These are phyloP conservation scores for Anastrepha ludens DNA, from an alignment of 1,140 invertebrate genomes.

Conservation along the genomic window DNA sequence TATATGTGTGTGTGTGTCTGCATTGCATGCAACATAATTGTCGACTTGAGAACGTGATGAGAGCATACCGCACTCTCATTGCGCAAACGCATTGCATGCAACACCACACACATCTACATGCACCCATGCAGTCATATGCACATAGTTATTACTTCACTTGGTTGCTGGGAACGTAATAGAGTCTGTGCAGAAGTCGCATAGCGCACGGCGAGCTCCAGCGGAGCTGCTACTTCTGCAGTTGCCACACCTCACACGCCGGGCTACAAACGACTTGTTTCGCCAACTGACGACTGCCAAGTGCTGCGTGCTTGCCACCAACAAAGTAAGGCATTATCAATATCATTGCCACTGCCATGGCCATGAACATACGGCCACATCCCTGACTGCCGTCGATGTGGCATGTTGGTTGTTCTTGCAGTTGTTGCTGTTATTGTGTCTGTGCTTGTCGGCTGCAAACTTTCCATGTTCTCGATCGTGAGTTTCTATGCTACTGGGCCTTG, in stretches of 20 bases:
- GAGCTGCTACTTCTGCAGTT: not conserved
- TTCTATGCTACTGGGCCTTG: slow-evolving; percentile 72
- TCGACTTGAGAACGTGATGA: not conserved
- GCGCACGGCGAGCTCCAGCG: not conserved
- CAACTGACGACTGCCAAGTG: not conserved
- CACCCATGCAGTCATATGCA: not conserved
- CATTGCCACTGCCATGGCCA: slow-evolving; percentile 36
- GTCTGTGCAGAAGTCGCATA: slow-evolving; percentile 8
- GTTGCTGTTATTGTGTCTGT: not conserved
- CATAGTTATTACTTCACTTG: not conserved
- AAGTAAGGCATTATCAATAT: slow-evolving; percentile 41
- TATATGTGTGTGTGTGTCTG: not conserved
- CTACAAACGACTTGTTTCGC: not conserved
- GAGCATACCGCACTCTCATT: slow-evolving; percentile 13
- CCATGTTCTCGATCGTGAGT: slow-evolving; percentile 73
- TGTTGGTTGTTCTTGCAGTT: not conserved
- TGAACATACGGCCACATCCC: not conserved
- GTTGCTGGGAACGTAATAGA: not conserved
- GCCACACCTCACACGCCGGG: slow-evolving; percentile 7
- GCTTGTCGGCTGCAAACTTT: slow-evolving; percentile 62
- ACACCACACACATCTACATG: not conserved
- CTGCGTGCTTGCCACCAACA: slow-evolving; percentile 29
- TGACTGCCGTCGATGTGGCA: not conserved
- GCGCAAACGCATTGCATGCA: slow-evolving; percentile 30
- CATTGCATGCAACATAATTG: slow-evolving; percentile 35